Percentiles rank a stretch among this genome's conserved stretches.
Evolutionary conservation across 2,888 invertebrate species (phyloP).

Genomic region (Arctia plantaginis): DNA sequence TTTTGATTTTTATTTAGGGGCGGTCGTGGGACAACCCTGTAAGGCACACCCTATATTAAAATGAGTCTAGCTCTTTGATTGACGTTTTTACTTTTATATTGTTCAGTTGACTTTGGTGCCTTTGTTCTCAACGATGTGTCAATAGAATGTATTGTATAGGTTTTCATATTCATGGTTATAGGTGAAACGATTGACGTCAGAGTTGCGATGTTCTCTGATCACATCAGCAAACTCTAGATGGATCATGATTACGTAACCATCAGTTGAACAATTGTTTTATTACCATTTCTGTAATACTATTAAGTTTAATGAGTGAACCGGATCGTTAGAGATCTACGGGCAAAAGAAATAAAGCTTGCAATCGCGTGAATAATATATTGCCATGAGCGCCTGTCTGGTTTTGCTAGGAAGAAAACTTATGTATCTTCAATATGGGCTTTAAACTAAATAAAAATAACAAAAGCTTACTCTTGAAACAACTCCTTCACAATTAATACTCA

Average conservation of each 20-base stretch:
- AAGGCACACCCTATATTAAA: conserved; percentile 83
- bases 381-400: neutral
- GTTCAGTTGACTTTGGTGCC: conserved; percentile 39
- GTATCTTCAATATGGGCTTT: neutral
- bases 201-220: neutral
- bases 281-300: too few relatives aligned
- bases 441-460: neutral
- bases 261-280: too few relatives aligned
- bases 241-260: too few relatives aligned
- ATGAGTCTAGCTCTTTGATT: conserved; percentile 76
- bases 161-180: neutral
- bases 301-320: neutral
- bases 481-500: conserved; percentile 6
- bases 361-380: neutral
- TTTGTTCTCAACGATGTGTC: conserved; percentile 55
- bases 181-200: neutral
- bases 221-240: neutral
- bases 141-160: neutral
- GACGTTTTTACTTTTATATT: conserved; percentile 57
- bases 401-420: neutral
- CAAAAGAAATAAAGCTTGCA: neutral
- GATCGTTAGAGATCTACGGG: neutral
- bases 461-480: neutral
- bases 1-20: conserved; percentile 85
- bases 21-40: conserved; percentile 84